Percentiles rank a stretch among this genome's conserved stretches.
phyloP scores from a whole-genome alignment of 2,797 vertebrate genomes.

The Cossypha caffra region DNA sequence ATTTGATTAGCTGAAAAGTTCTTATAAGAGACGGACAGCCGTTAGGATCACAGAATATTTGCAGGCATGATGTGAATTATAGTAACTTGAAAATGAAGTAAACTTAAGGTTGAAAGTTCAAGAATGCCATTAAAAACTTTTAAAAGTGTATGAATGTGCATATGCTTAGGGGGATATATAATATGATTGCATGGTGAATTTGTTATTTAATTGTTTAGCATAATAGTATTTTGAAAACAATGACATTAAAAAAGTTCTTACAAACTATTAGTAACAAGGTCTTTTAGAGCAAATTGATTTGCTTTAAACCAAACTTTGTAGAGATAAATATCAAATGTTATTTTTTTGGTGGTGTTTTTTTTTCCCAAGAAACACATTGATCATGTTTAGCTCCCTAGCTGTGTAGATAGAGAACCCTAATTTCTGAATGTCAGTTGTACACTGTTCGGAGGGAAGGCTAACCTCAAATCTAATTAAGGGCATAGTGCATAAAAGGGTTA shows the following conservation, averaged over 20 bases:
- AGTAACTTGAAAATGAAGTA: slow-evolving; percentile 18
- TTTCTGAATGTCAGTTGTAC: not conserved
- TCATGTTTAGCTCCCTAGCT: not conserved
- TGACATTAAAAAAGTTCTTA: not conserved
- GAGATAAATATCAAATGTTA: not conserved
- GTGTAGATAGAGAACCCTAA: not conserved
- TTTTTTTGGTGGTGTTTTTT: not conserved
- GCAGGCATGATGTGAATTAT: slow-evolving; percentile 10
- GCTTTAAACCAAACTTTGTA: not conserved
- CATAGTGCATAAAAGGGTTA: not conserved
- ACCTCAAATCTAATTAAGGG: not conserved
- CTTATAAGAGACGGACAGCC: not conserved
- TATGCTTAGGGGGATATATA: not conserved
- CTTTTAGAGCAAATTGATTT: not conserved
- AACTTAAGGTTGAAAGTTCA: slow-evolving; percentile 55
- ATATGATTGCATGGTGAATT: not conserved
- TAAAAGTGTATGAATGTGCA: not conserved
- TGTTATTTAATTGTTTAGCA: not conserved
- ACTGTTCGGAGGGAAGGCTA: not conserved
- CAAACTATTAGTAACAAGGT: not conserved
- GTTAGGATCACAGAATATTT: slow-evolving; percentile 5
- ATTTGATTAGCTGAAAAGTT: slow-evolving; percentile 22
- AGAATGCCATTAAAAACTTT: slow-evolving; percentile 31
- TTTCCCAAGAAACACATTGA: not conserved
- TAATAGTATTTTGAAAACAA: not conserved